Evolutionary conservation across 1,140 invertebrate species (phyloP).

Genomic region (Halyomorpha halys): DNA sequence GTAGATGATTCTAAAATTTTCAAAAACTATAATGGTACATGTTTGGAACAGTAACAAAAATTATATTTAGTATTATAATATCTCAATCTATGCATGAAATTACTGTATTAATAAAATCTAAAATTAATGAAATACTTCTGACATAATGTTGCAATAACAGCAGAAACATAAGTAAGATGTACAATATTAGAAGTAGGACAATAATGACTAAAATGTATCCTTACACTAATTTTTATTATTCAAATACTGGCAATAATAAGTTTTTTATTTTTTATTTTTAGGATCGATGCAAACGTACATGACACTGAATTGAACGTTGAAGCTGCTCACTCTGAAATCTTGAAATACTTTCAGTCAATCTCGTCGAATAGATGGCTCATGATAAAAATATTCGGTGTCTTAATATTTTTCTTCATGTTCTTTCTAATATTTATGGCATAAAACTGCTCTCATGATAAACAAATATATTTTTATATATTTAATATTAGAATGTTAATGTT

Average conservation of each 20-base stretch:
- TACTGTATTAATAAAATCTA: background rate
- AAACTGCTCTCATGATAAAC: background rate
- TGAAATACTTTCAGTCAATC: slow-evolving; percentile 97
- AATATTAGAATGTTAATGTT: background rate
- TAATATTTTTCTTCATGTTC: slow-evolving; percentile 98
- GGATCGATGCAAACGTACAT: slow-evolving; percentile 95
- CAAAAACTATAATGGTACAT: too few relatives aligned
- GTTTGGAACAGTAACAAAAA: too few relatives aligned
- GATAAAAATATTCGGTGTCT: slow-evolving; percentile 97
- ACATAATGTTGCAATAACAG: background rate
- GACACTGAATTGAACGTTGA: slow-evolving; percentile 94
- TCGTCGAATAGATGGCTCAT: slow-evolving; percentile 97
- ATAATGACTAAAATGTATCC: too few relatives aligned
- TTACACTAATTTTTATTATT: slow-evolving; percentile 20
- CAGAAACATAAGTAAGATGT: too few relatives aligned
- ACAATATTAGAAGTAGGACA: too few relatives aligned
- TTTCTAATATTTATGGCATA: slow-evolving; percentile 92
- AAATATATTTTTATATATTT: background rate
- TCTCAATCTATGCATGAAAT: background rate
- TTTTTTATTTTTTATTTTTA: slow-evolving; percentile 36
- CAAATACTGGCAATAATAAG: background rate
- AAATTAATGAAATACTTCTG: background rate
- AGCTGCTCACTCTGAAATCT: slow-evolving; percentile 90
- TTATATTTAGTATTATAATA: too few relatives aligned
- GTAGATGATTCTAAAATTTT: too few relatives aligned